A percentile compares a stretch with the other conserved stretches of the same genome.
Evolutionary conservation across 2,888 invertebrate genomes (phyloP).

Genomic region (Heteromyza rotundicornis): DNA sequence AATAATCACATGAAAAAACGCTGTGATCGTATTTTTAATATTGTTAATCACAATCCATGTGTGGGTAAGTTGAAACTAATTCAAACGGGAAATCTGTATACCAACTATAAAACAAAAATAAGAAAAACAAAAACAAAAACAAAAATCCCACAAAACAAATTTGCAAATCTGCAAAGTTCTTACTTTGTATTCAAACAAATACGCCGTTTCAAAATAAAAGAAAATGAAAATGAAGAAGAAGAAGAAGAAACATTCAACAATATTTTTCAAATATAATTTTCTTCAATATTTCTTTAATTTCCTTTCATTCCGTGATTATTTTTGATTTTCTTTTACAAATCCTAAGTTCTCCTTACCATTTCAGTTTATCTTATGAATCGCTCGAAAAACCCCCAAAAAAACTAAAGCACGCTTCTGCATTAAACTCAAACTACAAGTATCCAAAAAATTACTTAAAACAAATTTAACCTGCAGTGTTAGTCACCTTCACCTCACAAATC

Average conservation of each 20-base stretch:
- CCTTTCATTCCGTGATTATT: conserved; percentile 24
- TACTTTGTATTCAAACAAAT: no score
- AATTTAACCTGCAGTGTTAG: conserved; percentile 25
- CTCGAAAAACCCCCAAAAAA: conserved; percentile 47
- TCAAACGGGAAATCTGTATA: no score
- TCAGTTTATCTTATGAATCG: conserved; percentile 41
- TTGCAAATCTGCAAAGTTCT: no score
- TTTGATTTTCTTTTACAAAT: conserved; percentile 25
- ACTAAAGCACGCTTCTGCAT: conserved; percentile 61
- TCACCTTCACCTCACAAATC: conserved; percentile 20
- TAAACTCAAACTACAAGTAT: conserved; percentile 35
- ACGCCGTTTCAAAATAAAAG: no score
- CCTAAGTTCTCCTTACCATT: conserved; percentile 28
- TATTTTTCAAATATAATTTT: not conserved
- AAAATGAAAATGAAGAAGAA: no score
- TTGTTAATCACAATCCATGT: conserved; percentile 92
- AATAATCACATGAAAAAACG: conserved; percentile 86
- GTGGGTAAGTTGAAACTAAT: conserved; percentile 83
- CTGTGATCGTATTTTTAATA: conserved; percentile 86
- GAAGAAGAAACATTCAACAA: conserved; percentile 8
- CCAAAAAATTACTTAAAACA: conserved; percentile 22
- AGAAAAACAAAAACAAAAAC: conserved; percentile 27
- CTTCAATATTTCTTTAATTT: not conserved
- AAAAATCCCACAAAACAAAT: conserved; percentile 20
- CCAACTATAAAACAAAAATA: conserved; percentile 25